Evolutionary conservation across 2,113 vertebrate species (phyloP).

Genomic region (Nothoprocta perdicaria): DNA sequence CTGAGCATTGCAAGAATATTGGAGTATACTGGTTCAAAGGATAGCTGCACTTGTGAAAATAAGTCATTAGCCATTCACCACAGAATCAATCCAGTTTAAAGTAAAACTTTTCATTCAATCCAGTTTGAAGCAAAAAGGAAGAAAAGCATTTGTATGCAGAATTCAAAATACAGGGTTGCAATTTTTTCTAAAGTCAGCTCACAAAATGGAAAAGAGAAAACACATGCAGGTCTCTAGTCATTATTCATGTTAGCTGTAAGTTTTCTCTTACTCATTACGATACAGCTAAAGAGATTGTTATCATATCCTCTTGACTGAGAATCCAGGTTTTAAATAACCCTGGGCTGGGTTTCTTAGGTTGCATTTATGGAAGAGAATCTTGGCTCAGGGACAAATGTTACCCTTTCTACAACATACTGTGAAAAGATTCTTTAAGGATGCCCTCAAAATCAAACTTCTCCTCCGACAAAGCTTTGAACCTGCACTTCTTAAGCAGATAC

Average conservation of each 20-base stretch:
- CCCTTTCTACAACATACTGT: neutral
- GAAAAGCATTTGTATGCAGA: neutral
- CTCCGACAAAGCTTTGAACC: neutral
- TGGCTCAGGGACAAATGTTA: neutral
- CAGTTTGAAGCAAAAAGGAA: neutral
- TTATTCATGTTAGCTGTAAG: constrained; percentile 38
- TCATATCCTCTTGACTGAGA: neutral
- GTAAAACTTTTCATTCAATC: neutral
- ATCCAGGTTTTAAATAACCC: neutral
- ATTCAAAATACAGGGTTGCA: neutral
- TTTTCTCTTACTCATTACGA: constrained; percentile 5
- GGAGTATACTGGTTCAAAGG: neutral
- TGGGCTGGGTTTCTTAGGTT: neutral
- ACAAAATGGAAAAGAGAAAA: constrained; percentile 17
- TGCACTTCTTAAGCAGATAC: neutral
- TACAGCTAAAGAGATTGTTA: neutral
- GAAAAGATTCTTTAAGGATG: neutral
- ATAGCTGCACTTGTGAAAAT: neutral
- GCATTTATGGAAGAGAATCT: neutral
- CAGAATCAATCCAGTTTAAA: neutral
- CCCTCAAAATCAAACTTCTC: neutral
- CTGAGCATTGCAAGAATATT: neutral
- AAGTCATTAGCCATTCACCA: constrained; percentile 4
- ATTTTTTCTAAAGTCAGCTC: neutral
- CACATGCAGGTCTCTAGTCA: neutral